A percentile compares a stretch with the other conserved stretches of the same genome.
Evolutionary conservation across 2,113 vertebrate species (phyloP).

Genomic region (Serranochromis macrocephalus): DNA sequence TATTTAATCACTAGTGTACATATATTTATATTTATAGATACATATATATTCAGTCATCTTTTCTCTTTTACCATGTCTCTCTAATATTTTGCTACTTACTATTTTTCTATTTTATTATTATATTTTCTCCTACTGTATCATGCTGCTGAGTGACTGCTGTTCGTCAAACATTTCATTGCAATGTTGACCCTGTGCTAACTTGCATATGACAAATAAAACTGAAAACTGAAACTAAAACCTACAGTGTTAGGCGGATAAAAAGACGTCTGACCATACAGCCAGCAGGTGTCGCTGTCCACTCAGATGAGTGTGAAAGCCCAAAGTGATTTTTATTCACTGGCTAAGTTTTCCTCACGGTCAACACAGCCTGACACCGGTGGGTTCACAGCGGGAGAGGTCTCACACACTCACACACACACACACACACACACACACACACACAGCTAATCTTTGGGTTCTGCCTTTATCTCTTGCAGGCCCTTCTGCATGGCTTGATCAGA

Average conservation of each 20-base stretch:
- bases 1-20: too few relatives aligned
- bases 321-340: background rate
- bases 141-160: too few relatives aligned
- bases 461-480: background rate
- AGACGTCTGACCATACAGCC: background rate
- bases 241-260: background rate
- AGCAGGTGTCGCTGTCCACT: slow-evolving; percentile 13
- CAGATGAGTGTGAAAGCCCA: background rate
- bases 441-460: background rate
- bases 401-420: background rate
- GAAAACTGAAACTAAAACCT: background rate
- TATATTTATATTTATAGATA: too few relatives aligned
- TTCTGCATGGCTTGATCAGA: background rate
- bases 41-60: too few relatives aligned
- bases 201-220: too few relatives aligned
- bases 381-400: background rate
- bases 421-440: background rate
- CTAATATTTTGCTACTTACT: too few relatives aligned
- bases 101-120: too few relatives aligned
- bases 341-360: background rate
- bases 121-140: too few relatives aligned
- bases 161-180: too few relatives aligned
- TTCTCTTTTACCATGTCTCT: too few relatives aligned
- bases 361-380: background rate
- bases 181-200: too few relatives aligned